Conservation (phyloP, 2,113 vertebrate species). For the Pterocles gutturalis region DNA sequence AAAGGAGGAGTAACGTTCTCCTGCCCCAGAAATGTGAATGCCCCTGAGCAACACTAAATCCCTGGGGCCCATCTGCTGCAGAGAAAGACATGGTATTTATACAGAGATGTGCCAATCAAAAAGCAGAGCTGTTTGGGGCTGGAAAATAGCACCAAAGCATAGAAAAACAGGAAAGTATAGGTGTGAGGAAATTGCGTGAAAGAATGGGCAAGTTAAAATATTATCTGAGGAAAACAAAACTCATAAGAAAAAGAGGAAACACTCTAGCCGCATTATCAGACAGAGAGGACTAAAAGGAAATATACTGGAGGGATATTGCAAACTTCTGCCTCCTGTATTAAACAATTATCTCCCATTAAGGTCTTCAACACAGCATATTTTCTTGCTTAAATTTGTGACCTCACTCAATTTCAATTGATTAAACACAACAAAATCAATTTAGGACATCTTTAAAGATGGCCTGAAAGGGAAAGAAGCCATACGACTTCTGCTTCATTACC, state of each 20-base stretch:
- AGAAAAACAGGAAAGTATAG: not conserved
- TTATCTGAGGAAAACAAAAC: not conserved
- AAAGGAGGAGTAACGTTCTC: not conserved
- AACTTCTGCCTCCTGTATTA: not conserved
- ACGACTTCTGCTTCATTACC: not conserved
- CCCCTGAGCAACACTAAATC: fast-evolving
- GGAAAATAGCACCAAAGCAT: not conserved
- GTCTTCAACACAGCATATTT: not conserved
- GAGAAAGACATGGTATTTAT: not conserved
- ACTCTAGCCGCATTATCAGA: not conserved
- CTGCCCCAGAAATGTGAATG: not conserved
- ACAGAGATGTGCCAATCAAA: not conserved
- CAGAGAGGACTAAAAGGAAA: not conserved
- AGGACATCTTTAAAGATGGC: not conserved
- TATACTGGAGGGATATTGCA: not conserved
- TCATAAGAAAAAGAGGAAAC: not conserved
- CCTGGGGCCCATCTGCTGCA: not conserved
- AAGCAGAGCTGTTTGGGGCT: not conserved
- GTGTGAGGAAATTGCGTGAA: not conserved
- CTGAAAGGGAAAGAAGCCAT: not conserved
- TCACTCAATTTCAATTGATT: constrained; percentile 12
- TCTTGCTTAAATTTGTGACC: not conserved
- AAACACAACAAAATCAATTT: not conserved
- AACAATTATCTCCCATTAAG: not conserved
- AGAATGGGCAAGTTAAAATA: not conserved